These are phyloP conservation scores for Amiota minor DNA, from an alignment of 2,888 invertebrate species.

Conservation along the genomic window DNA sequence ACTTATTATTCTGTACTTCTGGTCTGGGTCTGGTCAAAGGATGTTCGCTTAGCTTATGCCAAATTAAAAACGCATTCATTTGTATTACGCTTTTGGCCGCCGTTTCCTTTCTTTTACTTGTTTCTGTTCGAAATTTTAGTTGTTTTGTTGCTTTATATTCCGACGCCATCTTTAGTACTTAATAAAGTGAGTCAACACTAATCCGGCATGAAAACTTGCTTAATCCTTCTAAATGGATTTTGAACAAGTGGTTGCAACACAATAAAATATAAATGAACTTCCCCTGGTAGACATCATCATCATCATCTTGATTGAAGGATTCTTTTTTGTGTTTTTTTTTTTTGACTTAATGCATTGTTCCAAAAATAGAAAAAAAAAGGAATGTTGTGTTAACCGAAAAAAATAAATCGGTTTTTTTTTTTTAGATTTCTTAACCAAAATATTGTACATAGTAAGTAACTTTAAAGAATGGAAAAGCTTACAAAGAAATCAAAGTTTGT, in stretches of 20 bases:
- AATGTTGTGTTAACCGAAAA: too few relatives aligned
- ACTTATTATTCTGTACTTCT: neutral
- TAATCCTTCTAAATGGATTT: slow-evolving; percentile 49
- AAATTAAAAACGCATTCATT: slow-evolving; percentile 68
- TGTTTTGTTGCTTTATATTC: slow-evolving; percentile 34
- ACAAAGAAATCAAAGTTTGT: neutral
- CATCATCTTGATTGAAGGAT: neutral
- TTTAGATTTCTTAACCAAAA: too few relatives aligned
- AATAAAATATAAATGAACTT: slow-evolving; percentile 27
- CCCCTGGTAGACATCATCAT: too few relatives aligned
- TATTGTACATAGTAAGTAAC: too few relatives aligned
- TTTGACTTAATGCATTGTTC: too few relatives aligned
- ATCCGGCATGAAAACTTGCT: slow-evolving; percentile 47
- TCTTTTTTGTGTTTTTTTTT: neutral
- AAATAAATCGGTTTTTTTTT: too few relatives aligned
- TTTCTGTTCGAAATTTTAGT: neutral
- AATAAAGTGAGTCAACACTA: slow-evolving; percentile 47
- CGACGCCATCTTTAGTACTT: slow-evolving; percentile 33
- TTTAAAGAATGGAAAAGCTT: too few relatives aligned
- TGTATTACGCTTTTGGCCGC: slow-evolving; percentile 24
- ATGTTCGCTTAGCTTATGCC: slow-evolving; percentile 56
- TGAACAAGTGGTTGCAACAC: slow-evolving; percentile 32
- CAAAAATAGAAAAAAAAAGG: too few relatives aligned
- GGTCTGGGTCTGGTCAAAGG: slow-evolving; percentile 39
- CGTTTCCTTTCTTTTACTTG: neutral